Evolutionary conservation across 2,797 vertebrate species (phyloP), one percentile per base, ranked within the genome.

Genomic region (Mionectes olivaceus): DNA sequence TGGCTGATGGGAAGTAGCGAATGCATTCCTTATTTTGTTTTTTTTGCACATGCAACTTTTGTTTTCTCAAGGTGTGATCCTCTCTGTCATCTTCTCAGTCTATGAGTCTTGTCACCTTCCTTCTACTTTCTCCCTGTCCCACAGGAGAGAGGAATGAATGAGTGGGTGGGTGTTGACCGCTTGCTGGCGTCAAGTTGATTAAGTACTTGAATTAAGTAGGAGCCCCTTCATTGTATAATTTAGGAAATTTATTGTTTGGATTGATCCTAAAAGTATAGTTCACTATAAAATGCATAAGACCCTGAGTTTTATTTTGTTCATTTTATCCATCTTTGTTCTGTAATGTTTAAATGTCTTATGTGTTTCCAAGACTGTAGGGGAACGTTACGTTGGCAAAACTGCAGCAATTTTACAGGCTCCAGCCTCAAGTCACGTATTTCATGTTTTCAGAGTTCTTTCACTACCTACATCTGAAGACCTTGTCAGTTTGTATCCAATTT

Each of bases 401-500:
- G 0, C 57, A 81, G 79, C n/a, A 63, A 30, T 90, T 94, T 93
- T 91, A 59, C 19, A 55, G 59, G 50, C 76, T 95, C 35, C 75
- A 68, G 43, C 52, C 55, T 75, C 69, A 78, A 78, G 83, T 86
- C 77, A 90, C 23, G 19, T 95, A 94, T 91, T 94, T 91, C 73
- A 73, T 64, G 88, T 93, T 94, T 93, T 83, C 79, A 65, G 90
- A 63, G 53, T 75, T 94, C 85, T 96, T 94, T 94, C 94, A 71
- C 56, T 94, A 78, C 70, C 49, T 93, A 44, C 69, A 88, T 94
- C 85, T 93, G 89, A 94, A 94, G 55, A 73, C 47, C 73, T 78
- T 96, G 95, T 94, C 95, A 95, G 85, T 83, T 96, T 93, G 39
- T 61, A 93, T 96, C 90, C 85, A 90, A 63, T 90, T 96, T 93